Conservation (phyloP, 2,797 vertebrate genomes). For the Poecile montanus region DNA sequence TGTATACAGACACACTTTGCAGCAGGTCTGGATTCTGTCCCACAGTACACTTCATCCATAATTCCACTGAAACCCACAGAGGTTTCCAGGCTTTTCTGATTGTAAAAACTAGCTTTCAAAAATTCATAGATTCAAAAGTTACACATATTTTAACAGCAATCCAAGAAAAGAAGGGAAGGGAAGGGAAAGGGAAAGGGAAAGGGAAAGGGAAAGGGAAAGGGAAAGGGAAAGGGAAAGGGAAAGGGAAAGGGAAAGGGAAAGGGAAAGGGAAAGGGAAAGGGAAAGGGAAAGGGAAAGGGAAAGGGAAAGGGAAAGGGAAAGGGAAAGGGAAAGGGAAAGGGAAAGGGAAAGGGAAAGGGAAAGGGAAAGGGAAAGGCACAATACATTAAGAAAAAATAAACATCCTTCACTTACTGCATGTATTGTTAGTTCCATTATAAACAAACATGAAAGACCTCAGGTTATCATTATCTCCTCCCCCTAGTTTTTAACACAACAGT, state of each 20-base stretch:
- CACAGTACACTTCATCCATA: not conserved
- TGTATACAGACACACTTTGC: not conserved
- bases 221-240: too few relatives aligned
- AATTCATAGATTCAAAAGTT: not conserved
- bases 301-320: too few relatives aligned
- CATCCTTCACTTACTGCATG: not conserved
- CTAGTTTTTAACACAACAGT: not conserved
- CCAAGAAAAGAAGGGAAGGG: not conserved
- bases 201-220: too few relatives aligned
- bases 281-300: too few relatives aligned
- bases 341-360: too few relatives aligned
- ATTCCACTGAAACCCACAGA: not conserved
- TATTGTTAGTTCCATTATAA: not conserved
- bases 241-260: too few relatives aligned
- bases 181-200: not conserved
- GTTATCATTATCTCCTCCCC: not conserved
- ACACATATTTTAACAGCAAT: not conserved
- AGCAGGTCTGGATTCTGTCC: not conserved
- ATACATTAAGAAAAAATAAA: not conserved
- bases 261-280: too few relatives aligned
- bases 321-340: too few relatives aligned
- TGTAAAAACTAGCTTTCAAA: not conserved
- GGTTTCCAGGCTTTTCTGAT: not conserved
- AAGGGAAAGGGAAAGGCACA: rapidly evolving
- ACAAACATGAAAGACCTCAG: not conserved